Percentiles rank a stretch among this genome's conserved stretches.
Conservation (phyloP, 2,113 vertebrate genomes). For the Antechinus flavipes region DNA sequence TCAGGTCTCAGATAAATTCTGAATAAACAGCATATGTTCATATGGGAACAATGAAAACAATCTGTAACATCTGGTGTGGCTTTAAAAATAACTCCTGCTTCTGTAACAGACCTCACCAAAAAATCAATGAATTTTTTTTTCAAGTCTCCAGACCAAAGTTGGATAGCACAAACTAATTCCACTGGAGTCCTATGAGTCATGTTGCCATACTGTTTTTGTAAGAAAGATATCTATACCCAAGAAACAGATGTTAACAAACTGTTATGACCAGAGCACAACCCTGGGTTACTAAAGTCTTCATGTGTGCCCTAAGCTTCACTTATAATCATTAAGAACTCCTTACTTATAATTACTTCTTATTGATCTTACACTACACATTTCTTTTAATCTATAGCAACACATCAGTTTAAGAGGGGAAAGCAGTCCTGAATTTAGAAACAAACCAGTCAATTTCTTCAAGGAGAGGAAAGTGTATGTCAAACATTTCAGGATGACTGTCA, state of each 20-base stretch:
- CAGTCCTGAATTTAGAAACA: conserved; percentile 19
- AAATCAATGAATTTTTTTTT: conserved; percentile 42
- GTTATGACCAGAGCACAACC: conserved; percentile 46
- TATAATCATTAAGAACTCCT: conserved; percentile 68
- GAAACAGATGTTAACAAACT: conserved; percentile 68
- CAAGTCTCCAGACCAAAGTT: conserved; percentile 44
- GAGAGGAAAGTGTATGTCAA: background rate
- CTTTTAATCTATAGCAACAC: conserved; percentile 56
- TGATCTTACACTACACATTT: conserved; percentile 63
- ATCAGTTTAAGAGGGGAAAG: background rate
- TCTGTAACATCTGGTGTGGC: conserved; percentile 54
- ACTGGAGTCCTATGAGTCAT: conserved; percentile 69
- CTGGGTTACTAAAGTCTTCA: conserved; percentile 48
- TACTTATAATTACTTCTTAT: conserved; percentile 75
- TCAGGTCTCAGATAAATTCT: conserved; percentile 61
- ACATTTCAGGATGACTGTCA: conserved; percentile 37
- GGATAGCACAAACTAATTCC: conserved; percentile 45
- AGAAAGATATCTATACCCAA: background rate
- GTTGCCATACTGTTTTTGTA: conserved; percentile 47
- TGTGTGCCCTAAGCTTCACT: conserved; percentile 66
- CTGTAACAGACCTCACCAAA: conserved; percentile 65
- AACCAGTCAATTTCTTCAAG: conserved; percentile 47
- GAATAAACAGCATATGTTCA: conserved; percentile 60
- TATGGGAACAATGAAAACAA: conserved; percentile 56
- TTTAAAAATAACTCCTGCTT: conserved; percentile 76